Conservation (phyloP, 2,888 invertebrate species). For the Neoscelio sp. region DNA sequence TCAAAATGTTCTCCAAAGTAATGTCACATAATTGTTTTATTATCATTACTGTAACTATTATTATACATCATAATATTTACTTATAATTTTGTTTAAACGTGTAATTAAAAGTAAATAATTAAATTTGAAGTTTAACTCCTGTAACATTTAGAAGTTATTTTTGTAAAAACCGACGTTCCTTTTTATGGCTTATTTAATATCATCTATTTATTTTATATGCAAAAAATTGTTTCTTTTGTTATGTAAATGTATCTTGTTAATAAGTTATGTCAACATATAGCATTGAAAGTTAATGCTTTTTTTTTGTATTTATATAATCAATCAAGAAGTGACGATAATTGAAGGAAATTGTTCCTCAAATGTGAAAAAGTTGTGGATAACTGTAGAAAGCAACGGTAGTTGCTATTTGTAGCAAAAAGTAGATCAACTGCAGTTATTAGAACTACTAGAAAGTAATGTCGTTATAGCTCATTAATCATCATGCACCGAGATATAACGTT, state of each 20-base stretch:
- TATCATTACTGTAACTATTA: no score
- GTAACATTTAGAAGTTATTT: no score
- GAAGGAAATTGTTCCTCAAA: slow-evolving; percentile 29
- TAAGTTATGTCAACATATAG: slow-evolving; percentile 38
- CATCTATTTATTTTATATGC: not conserved
- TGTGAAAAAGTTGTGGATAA: slow-evolving; percentile 39
- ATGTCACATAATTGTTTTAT: no score
- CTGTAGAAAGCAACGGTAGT: slow-evolving; percentile 64
- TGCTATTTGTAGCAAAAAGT: slow-evolving; percentile 50
- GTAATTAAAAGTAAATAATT: no score
- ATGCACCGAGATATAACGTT: not conserved
- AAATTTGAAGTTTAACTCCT: no score
- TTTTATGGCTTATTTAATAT: no score
- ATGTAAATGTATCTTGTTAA: slow-evolving; percentile 28
- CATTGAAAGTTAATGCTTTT: slow-evolving; percentile 36
- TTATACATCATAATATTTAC: no score
- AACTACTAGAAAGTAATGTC: slow-evolving; percentile 54
- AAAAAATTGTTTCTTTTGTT: slow-evolving; percentile 26
- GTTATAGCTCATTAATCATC: slow-evolving; percentile 44
- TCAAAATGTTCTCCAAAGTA: no score
- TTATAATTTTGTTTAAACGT: no score
- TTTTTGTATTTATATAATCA: slow-evolving; percentile 42
- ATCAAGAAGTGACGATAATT: not conserved
- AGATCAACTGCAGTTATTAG: slow-evolving; percentile 45
- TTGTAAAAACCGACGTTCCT: no score